Conservation (phyloP, 2,888 invertebrate genomes). For the Pheosia gnoma region DNA sequence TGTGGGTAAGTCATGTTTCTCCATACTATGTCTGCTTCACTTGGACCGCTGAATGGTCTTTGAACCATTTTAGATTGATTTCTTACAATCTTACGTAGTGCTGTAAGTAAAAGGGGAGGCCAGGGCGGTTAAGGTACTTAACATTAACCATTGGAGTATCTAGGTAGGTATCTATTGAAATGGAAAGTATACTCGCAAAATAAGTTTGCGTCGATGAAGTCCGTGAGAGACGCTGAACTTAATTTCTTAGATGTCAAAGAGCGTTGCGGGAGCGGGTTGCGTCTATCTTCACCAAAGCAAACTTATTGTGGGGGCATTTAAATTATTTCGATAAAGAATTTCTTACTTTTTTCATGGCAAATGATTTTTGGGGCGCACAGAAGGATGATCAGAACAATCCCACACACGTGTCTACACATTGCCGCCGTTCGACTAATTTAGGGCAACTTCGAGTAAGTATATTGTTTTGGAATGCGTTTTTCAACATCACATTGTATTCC, state of each 20-base stretch:
- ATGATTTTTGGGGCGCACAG: slow-evolving; percentile 13
- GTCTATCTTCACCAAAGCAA: no score
- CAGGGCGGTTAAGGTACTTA: neutral
- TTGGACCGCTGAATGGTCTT: slow-evolving; percentile 63
- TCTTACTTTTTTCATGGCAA: slow-evolving; percentile 41
- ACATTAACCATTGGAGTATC: no score
- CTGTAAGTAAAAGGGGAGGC: slow-evolving; percentile 47
- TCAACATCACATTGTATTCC: slow-evolving; percentile 28
- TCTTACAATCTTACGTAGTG: slow-evolving; percentile 72
- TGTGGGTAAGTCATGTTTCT: slow-evolving; percentile 28
- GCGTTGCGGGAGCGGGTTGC: no score
- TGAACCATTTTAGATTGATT: slow-evolving; percentile 76
- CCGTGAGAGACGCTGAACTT: no score
- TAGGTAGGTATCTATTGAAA: no score
- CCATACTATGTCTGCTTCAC: slow-evolving; percentile 27
- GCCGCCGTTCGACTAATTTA: slow-evolving; percentile 23
- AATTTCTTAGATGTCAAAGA: no score
- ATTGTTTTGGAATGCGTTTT: slow-evolving; percentile 24
- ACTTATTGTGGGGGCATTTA: no score
- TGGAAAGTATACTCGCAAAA: no score
- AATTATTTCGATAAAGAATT: neutral
- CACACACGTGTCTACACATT: slow-evolving; percentile 28
- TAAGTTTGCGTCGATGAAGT: no score
- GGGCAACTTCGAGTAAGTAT: neutral
- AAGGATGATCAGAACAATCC: slow-evolving; percentile 11